phyloP scores from a whole-genome alignment of 1,140 invertebrate species.

The Formica selysi region DNA sequence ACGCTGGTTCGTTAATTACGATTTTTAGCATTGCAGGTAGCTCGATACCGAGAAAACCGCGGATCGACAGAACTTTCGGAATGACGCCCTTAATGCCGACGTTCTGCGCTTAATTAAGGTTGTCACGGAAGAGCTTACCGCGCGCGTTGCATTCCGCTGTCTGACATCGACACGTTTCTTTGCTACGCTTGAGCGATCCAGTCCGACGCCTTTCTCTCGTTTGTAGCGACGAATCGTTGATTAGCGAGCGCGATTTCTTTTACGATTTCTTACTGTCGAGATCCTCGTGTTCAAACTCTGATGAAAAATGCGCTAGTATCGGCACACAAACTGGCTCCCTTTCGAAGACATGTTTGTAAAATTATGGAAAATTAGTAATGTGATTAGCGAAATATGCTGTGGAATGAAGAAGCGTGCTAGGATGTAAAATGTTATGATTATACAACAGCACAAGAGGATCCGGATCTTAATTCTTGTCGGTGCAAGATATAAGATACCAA shows the following conservation, averaged over 20 bases:
- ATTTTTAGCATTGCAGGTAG: constrained; percentile 32
- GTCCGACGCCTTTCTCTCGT: constrained; percentile 53
- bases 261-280: constrained; percentile 4
- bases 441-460: not conserved
- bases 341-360: not conserved
- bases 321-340: too few relatives aligned
- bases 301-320: constrained; percentile 4
- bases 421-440: not conserved
- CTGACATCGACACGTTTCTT: constrained; percentile 57
- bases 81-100: constrained; percentile 48
- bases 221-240: constrained; percentile 41
- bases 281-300: not conserved
- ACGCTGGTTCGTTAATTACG: constrained; percentile 60
- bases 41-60: constrained; percentile 39
- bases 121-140: constrained; percentile 60
- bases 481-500: constrained; percentile 27
- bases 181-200: constrained; percentile 42
- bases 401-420: not conserved
- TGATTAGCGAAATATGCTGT: too few relatives aligned
- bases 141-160: constrained; percentile 37
- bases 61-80: constrained; percentile 35
- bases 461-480: constrained; percentile 21
- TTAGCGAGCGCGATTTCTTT: constrained; percentile 30
- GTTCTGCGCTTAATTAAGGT: constrained; percentile 56
- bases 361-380: not conserved